Conservation (phyloP, 2,797 vertebrate genomes). For the Sebastes hubbsi region DNA sequence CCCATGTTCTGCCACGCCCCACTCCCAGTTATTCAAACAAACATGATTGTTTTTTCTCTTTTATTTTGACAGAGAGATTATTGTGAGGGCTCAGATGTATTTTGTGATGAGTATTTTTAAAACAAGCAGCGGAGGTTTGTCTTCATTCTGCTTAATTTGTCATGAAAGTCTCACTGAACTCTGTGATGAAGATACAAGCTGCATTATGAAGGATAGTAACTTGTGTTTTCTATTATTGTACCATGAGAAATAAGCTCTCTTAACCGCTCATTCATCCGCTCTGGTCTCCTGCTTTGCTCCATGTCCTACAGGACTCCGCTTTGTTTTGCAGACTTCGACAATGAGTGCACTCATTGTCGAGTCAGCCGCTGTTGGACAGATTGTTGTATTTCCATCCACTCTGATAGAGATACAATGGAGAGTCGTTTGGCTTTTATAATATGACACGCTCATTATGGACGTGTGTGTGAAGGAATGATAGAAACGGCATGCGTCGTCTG, state of each 20-base stretch:
- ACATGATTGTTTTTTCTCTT: not conserved
- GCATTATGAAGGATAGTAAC: not conserved
- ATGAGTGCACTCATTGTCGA: slow-evolving; percentile 67
- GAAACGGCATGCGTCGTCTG: slow-evolving; percentile 57
- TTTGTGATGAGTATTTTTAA: not conserved
- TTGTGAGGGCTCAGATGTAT: not conserved
- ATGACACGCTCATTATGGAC: slow-evolving; percentile 34
- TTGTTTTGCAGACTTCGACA: slow-evolving; percentile 51
- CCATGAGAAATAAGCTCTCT: slow-evolving; percentile 11
- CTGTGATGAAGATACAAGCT: not conserved
- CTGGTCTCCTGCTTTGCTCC: slow-evolving; percentile 29
- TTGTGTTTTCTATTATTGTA: slow-evolving; percentile 14
- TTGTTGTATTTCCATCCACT: slow-evolving; percentile 69
- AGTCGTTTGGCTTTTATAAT: slow-evolving; percentile 46
- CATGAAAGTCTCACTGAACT: not conserved
- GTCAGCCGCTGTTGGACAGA: slow-evolving; percentile 37
- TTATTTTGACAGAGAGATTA: not conserved
- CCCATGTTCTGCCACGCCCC: not conserved
- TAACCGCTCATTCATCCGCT: slow-evolving; percentile 35
- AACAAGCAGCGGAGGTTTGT: not conserved
- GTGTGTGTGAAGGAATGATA: slow-evolving; percentile 4
- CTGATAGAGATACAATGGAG: slow-evolving; percentile 63
- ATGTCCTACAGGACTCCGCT: slow-evolving; percentile 37
- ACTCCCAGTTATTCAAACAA: slow-evolving; percentile 1
- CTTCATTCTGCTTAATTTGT: not conserved